A percentile compares a stretch with the other conserved stretches of the same genome.
Evolutionary conservation across 2,888 invertebrate genomes (phyloP).

Genomic region (Mesoligia furuncula): DNA sequence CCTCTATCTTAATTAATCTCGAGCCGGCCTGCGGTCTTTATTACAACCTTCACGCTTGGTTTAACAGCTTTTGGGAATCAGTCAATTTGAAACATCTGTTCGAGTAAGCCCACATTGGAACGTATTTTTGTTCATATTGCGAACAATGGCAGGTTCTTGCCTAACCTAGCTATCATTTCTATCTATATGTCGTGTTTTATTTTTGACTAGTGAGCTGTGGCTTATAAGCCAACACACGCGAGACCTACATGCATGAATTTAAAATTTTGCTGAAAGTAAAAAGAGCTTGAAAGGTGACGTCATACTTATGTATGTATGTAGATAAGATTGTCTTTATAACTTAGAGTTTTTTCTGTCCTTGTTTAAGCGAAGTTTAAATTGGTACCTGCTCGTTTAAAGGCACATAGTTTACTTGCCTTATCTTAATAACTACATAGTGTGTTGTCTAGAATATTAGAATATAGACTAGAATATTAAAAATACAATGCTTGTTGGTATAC

Average conservation of each 20-base stretch:
- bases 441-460: too few species aligned
- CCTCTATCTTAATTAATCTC: constrained; percentile 86
- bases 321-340: constrained; percentile 35
- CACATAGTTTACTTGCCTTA: neutral
- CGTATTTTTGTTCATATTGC: constrained; percentile 63
- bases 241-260: constrained; percentile 55
- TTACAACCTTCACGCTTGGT: constrained; percentile 83
- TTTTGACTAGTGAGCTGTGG: constrained; percentile 52
- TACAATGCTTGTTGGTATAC: neutral
- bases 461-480: neutral
- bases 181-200: constrained; percentile 49
- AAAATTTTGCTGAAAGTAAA: constrained; percentile 44
- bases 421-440: neutral
- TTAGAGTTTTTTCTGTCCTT: constrained; percentile 10
- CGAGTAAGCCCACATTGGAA: constrained; percentile 63
- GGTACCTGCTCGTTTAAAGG: constrained; percentile 8
- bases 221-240: constrained; percentile 44
- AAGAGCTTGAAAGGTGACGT: constrained; percentile 28
- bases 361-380: constrained; percentile 22
- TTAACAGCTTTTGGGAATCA: constrained; percentile 81
- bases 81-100: constrained; percentile 81
- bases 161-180: constrained; percentile 26
- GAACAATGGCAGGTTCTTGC: constrained; percentile 50
- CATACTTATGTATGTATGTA: constrained; percentile 29
- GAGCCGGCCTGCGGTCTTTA: constrained; percentile 80